Percentiles rank a stretch among this genome's conserved stretches.
phyloP scores from a whole-genome alignment of 2,888 invertebrate species.

The Hedya salicella region DNA sequence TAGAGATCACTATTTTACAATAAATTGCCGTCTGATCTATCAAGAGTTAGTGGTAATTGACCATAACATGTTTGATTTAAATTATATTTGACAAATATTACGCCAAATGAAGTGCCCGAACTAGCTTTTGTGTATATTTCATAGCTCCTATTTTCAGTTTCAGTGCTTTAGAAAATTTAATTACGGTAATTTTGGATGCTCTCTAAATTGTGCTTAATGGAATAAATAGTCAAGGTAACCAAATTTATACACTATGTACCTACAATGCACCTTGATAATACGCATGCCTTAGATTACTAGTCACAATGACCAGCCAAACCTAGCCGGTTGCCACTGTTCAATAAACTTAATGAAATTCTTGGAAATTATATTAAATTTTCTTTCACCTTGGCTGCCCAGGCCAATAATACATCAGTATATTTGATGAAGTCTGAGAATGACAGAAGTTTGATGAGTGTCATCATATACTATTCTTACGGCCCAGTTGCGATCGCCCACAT shows the following conservation, averaged over 20 bases:
- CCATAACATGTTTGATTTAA: too few species aligned
- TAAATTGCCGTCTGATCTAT: too few species aligned
- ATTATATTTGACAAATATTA: neutral
- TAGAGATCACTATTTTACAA: too few species aligned
- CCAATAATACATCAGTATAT: neutral
- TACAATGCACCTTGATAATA: neutral
- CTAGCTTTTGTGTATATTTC: neutral
- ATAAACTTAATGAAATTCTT: too few species aligned
- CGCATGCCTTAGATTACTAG: too few species aligned
- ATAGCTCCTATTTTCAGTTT: conserved; percentile 35
- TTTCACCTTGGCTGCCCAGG: too few species aligned
- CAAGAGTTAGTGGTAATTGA: too few species aligned
- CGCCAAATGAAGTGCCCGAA: neutral
- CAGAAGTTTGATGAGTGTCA: too few species aligned
- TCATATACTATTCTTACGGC: too few species aligned
- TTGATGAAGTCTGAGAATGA: neutral
- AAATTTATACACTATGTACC: conserved; percentile 15
- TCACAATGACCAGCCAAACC: neutral
- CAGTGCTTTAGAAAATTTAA: conserved; percentile 38
- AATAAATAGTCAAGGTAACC: conserved; percentile 15
- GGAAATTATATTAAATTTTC: too few species aligned
- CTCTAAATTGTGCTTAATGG: conserved; percentile 25
- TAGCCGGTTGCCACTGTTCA: neutral
- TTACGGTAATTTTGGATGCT: conserved; percentile 36
- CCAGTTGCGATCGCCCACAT: too few species aligned